A percentile compares a stretch with the other conserved stretches of the same genome.
These are phyloP conservation scores for Macroteleia sp. DNA, from an alignment of 2,888 invertebrate genomes.

Conservation along the genomic window DNA sequence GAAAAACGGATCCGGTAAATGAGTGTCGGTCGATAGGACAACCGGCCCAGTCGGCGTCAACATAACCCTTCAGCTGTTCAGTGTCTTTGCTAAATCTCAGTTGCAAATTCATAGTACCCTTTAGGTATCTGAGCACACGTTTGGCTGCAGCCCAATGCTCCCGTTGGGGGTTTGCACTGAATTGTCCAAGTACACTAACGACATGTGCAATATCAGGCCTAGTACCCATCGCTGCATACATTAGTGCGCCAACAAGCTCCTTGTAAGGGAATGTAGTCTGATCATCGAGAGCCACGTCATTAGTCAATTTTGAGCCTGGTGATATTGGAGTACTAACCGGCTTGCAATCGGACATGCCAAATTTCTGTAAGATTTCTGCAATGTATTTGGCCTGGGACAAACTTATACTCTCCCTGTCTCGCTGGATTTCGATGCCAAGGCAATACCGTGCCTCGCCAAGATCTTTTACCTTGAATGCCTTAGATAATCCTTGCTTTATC, in stretches of 20 bases:
- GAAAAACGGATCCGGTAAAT: conserved; percentile 14
- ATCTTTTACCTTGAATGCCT: conserved; percentile 61
- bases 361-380: conserved; percentile 42
- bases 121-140: not conserved
- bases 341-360: conserved; percentile 28
- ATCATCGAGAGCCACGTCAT: too few relatives aligned
- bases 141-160: conserved; percentile 12
- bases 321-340: conserved; percentile 31
- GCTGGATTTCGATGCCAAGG: conserved; percentile 66
- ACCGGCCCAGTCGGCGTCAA: conserved; percentile 26
- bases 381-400: conserved; percentile 33
- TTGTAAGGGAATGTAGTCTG: not conserved
- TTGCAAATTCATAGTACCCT: not conserved
- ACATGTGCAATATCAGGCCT: conserved; percentile 5
- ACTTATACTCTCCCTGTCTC: not conserved
- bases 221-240: conserved; percentile 10
- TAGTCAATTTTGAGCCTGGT: not conserved
- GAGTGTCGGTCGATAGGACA: conserved; percentile 14
- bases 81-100: not conserved
- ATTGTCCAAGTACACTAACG: conserved; percentile 1
- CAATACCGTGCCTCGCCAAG: conserved; percentile 62
- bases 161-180: not conserved
- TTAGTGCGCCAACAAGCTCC: conserved; percentile 3
- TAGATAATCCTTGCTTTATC: not conserved
- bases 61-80: conserved; percentile 2